phyloP scores from a whole-genome alignment of 2,888 invertebrate genomes.

The Helicoverpa assulta region DNA sequence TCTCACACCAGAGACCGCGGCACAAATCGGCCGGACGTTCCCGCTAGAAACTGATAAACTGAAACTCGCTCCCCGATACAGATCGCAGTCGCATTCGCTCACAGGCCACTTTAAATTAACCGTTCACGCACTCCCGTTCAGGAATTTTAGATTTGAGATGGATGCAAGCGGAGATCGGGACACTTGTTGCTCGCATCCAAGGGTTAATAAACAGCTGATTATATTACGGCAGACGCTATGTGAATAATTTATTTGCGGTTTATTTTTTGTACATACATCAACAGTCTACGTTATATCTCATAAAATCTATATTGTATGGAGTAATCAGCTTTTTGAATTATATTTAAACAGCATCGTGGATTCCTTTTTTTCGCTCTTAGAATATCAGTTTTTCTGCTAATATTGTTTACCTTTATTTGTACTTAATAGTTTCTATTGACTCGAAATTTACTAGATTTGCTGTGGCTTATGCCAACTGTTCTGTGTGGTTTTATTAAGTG shows the following conservation, averaged over 20 bases:
- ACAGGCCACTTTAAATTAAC: conserved; percentile 87
- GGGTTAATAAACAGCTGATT: conserved; percentile 64
- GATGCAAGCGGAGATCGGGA: conserved; percentile 76
- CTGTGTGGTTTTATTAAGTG: too few relatives aligned
- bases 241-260: conserved; percentile 55
- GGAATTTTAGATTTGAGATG: conserved; percentile 89
- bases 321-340: not conserved
- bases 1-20: conserved; percentile 48
- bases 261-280: conserved; percentile 41
- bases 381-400: not conserved
- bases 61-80: conserved; percentile 86
- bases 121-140: conserved; percentile 85
- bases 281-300: not conserved
- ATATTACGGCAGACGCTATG: conserved; percentile 58
- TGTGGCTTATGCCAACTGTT: too few relatives aligned
- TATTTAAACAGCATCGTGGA: not conserved
- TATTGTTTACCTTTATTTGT: not conserved
- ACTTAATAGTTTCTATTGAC: not conserved
- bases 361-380: not conserved
- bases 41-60: conserved; percentile 89
- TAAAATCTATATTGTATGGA: conserved; percentile 1
- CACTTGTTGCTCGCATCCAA: conserved; percentile 68
- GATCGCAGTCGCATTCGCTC: conserved; percentile 84
- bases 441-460: not conserved
- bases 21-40: conserved; percentile 81